phyloP scores from a whole-genome alignment of 2,888 invertebrate species.

The Pachymerium ferrugineum region DNA sequence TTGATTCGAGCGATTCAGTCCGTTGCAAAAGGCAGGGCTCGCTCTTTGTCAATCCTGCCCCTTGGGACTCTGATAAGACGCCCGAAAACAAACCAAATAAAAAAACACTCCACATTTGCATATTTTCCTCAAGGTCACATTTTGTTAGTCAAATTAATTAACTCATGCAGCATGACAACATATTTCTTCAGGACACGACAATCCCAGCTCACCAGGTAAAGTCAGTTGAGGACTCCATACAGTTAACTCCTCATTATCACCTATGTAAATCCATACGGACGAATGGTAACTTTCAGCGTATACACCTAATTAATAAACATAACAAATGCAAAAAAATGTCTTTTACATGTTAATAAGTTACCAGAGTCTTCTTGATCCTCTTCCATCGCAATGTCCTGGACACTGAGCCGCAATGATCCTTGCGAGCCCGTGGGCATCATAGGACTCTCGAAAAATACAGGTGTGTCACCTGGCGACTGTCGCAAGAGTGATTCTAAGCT shows the following conservation, averaged over 20 bases:
- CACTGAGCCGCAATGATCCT: conserved; percentile 27
- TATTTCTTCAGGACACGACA: conserved; percentile 41
- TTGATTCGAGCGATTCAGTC: conserved; percentile 52
- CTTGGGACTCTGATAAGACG: conserved; percentile 1
- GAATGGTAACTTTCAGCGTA: conserved; percentile 68
- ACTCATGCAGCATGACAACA: conserved; percentile 39
- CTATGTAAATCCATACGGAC: conserved; percentile 69
- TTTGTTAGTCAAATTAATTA: not conserved
- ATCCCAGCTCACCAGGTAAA: not conserved
- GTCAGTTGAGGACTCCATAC: conserved; percentile 52
- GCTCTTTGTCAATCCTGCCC: conserved; percentile 19
- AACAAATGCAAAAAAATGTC: not conserved
- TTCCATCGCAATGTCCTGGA: conserved; percentile 21
- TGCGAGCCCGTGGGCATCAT: conserved; percentile 23
- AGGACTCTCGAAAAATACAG: conserved; percentile 32
- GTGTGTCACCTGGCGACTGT: conserved; percentile 31
- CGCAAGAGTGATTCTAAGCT: conserved; percentile 33
- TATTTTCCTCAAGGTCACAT: not conserved
- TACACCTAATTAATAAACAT: conserved; percentile 53
- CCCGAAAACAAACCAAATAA: not conserved
- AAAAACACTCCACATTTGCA: not conserved
- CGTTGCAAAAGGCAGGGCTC: conserved; percentile 29
- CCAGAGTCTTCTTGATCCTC: not conserved
- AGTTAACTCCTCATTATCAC: conserved; percentile 62
- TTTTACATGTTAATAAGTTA: not conserved